These are phyloP conservation scores for Oreochromis grahami DNA, from an alignment of 2,797 vertebrate species.

Conservation along the genomic window DNA sequence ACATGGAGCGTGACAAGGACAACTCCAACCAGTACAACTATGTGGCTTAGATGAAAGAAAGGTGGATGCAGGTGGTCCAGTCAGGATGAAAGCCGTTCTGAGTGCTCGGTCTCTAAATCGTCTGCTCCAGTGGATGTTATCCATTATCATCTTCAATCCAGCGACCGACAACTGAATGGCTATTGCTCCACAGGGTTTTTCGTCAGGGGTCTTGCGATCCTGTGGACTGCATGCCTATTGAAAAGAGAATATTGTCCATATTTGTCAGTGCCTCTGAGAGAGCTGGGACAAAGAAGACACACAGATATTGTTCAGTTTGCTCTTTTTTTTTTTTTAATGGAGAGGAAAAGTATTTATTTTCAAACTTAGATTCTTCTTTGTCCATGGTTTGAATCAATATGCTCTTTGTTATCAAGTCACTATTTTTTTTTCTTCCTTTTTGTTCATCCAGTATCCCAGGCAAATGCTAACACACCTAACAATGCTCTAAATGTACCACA, in stretches of 20 bases:
- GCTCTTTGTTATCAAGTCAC: slow-evolving; percentile 63
- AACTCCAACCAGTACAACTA: slow-evolving; percentile 99
- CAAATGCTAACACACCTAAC: slow-evolving; percentile 55
- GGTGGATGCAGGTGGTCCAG: slow-evolving; percentile 50
- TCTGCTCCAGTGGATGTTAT: slow-evolving; percentile 84
- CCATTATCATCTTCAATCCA: slow-evolving; percentile 84
- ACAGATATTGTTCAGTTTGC: slow-evolving; percentile 54
- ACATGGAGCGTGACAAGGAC: slow-evolving; percentile 99
- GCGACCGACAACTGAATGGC: slow-evolving; percentile 88
- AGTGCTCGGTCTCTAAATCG: slow-evolving; percentile 80
- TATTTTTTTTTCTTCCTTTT: slow-evolving; percentile 27
- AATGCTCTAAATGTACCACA: slow-evolving; percentile 63
- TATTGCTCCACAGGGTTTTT: slow-evolving; percentile 80
- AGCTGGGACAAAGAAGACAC: slow-evolving; percentile 68
- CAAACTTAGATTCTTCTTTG: slow-evolving; percentile 69
- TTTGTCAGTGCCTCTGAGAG: slow-evolving; percentile 86
- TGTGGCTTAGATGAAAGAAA: slow-evolving; percentile 85
- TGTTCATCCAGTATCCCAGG: slow-evolving; percentile 55
- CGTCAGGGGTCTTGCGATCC: slow-evolving; percentile 82
- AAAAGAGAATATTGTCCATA: slow-evolving; percentile 88
- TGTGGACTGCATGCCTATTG: slow-evolving; percentile 89
- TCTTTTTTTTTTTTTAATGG: slow-evolving; percentile 37
- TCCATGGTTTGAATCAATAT: slow-evolving; percentile 60
- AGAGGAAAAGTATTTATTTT: slow-evolving; percentile 81
- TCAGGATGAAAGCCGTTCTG: slow-evolving; percentile 76